Evolutionary conservation across 2,113 vertebrate species (phyloP), one percentile per base, ranked within the genome.

Genomic region (Melierax canorus): DNA sequence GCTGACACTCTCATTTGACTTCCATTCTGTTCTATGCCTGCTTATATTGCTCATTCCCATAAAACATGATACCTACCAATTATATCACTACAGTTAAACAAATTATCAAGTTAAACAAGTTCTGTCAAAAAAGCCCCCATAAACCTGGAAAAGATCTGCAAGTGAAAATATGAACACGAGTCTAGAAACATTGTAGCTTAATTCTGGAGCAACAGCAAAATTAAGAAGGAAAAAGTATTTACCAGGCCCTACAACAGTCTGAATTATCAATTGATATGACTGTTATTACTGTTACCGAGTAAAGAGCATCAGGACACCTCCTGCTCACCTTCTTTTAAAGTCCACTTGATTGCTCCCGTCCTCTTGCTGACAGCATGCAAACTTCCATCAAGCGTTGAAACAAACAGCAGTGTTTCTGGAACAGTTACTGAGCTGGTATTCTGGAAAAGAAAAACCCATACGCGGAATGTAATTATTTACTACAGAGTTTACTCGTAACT

Each of bases 291-390:
- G 14, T 13, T 64, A 6, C 23, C 41, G 51, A 81, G 51, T 21
- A 55, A 58, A 92, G 53, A 39, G 17, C 45, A 85, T 14, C 36
- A 93, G 45, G 63, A 67, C 22, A 83, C 14, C 36, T 90, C 82
- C 46, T 72, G 79, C 97, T 98, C 98, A 99, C 99, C 99, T 99
- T 99, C 99, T 98, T 99, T 99, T 96, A 99, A 98, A 86, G 99
- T 99, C 99, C 99, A 99, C 81, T 99, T 99, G 97, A 99, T 99
- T 3, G 99, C 98, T 89, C 99, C 99, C 0, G 99, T 99, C 90
- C 98, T 98, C 98, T 99, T 99, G 98, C 99, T 99, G 94, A 99
- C 99, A 7, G 99, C 99, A 5, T 99, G 99, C 72, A 99, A 97
- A 91, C 99, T 99, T 63, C 99, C 99, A 87, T 99, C 99, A 95